These are phyloP conservation scores for Varecia variegata DNA, from an alignment of 2,797 vertebrate genomes.

Conservation along the genomic window DNA sequence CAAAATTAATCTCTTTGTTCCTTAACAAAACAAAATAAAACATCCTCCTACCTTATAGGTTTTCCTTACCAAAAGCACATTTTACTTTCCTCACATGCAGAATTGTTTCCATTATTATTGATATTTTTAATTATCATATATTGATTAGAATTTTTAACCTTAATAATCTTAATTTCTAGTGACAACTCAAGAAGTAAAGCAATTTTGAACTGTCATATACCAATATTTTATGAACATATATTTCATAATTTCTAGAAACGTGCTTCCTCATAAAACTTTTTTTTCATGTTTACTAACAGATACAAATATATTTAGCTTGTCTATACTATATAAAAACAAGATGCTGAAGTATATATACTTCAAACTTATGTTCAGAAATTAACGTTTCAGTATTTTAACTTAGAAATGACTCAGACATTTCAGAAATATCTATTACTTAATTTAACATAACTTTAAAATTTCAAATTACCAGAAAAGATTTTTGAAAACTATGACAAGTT, in stretches of 20 bases:
- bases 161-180: not conserved
- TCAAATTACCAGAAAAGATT: not conserved
- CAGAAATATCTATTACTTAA: not conserved
- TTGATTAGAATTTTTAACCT: not conserved
- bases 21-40: not conserved
- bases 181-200: not conserved
- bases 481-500: not conserved
- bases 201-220: not conserved
- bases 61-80: not conserved
- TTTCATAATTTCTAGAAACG: not conserved
- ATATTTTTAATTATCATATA: not conserved
- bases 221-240: not conserved
- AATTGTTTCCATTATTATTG: not conserved
- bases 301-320: not conserved
- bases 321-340: not conserved
- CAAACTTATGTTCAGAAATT: not conserved
- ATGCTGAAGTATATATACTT: not conserved
- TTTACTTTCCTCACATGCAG: not conserved
- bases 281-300: not conserved
- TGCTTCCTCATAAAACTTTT: not conserved
- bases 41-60: not conserved
- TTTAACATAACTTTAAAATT: not conserved
- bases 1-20: not conserved
- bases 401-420: not conserved
- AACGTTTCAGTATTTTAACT: not conserved